phyloP scores from a whole-genome alignment of 2,888 invertebrate species.

The Morpho deidamia region DNA sequence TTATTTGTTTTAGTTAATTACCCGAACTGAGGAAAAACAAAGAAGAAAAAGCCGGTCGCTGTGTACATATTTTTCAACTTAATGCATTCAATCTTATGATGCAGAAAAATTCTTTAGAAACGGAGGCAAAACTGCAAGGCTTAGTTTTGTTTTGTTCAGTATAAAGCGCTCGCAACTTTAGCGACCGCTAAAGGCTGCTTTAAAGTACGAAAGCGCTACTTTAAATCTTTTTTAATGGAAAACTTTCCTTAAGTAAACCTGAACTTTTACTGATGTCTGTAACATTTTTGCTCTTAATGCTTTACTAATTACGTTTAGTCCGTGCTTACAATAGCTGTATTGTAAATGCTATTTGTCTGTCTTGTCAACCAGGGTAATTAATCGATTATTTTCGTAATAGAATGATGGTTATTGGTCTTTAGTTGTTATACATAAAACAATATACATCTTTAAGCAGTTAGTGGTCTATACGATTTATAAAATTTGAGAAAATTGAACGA shows the following conservation, averaged over 20 bases:
- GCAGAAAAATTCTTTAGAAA: conserved; percentile 3
- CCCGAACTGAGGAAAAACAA: too few relatives aligned
- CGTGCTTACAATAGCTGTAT: too few relatives aligned
- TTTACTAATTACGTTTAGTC: neutral
- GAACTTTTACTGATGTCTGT: neutral
- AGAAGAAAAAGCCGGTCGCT: too few relatives aligned
- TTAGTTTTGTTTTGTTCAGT: conserved; percentile 11
- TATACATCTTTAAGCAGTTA: too few relatives aligned
- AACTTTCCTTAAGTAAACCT: conserved; percentile 1
- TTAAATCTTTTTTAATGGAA: conserved; percentile 15
- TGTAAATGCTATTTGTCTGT: too few relatives aligned
- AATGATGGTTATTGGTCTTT: too few relatives aligned
- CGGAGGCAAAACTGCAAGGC: conserved; percentile 10
- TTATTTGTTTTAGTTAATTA: too few relatives aligned
- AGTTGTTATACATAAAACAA: too few relatives aligned
- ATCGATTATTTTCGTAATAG: too few relatives aligned
- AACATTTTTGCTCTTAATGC: neutral
- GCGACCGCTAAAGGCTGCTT: conserved; percentile 11
- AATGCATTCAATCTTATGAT: neutral
- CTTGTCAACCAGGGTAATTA: too few relatives aligned
- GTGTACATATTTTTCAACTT: neutral
- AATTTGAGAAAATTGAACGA: too few relatives aligned
- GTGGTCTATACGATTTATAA: too few relatives aligned
- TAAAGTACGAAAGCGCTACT: conserved; percentile 19
- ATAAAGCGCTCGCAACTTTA: conserved; percentile 15